These are phyloP conservation scores for Nephrotoma appendiculata DNA, from an alignment of 2,888 invertebrate species.

Conservation along the genomic window DNA sequence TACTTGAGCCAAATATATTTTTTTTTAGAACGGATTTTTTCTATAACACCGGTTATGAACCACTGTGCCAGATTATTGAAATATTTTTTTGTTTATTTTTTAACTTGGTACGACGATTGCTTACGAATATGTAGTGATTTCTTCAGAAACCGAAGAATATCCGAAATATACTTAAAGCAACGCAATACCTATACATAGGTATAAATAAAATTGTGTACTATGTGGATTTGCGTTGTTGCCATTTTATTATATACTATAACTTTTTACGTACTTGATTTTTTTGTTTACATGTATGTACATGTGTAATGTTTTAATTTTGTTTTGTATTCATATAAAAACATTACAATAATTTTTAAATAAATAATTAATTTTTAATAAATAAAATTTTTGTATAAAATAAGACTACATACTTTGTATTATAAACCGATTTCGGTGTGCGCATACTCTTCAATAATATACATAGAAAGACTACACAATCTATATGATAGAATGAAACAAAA, in stretches of 20 bases:
- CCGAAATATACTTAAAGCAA: neutral
- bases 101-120: neutral
- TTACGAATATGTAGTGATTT: neutral
- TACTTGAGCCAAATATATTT: too few relatives aligned
- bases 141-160: neutral
- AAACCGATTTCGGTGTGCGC: neutral
- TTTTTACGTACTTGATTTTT: neutral
- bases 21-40: too few relatives aligned
- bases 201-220: neutral
- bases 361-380: neutral
- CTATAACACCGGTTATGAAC: neutral
- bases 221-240: neutral
- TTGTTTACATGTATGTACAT: neutral
- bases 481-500: neutral
- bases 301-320: neutral
- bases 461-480: neutral
- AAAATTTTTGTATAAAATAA: neutral
- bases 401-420: neutral
- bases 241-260: neutral
- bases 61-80: neutral
- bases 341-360: neutral
- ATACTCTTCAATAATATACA: neutral
- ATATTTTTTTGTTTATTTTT: neutral
- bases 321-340: neutral
- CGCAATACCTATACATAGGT: neutral